Percentiles rank a stretch among this genome's conserved stretches.
These are phyloP conservation scores for Apomyelois bistriatella DNA, from an alignment of 2,888 invertebrate species.

Conservation along the genomic window DNA sequence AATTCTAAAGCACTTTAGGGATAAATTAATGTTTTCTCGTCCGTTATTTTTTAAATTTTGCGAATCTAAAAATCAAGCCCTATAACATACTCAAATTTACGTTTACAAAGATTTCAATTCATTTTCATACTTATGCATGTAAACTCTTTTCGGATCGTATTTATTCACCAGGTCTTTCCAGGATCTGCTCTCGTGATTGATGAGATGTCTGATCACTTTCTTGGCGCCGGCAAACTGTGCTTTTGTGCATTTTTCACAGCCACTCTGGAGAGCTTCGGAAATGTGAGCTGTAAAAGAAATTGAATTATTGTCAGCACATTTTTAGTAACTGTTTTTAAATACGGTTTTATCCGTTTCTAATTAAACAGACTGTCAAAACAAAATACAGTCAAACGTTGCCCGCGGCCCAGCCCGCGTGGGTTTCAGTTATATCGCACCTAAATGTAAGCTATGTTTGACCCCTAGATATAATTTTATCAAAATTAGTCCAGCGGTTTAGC, in stretches of 20 bases:
- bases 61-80: too few relatives aligned
- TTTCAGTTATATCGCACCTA: too few relatives aligned
- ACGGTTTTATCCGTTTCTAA: too few relatives aligned
- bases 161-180: slow-evolving; percentile 60
- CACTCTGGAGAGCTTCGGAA: slow-evolving; percentile 60
- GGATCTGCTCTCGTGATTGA: slow-evolving; percentile 48
- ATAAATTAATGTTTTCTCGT: too few relatives aligned
- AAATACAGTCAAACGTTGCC: too few relatives aligned
- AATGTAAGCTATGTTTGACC: too few relatives aligned
- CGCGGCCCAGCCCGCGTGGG: too few relatives aligned
- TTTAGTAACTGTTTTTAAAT: not conserved
- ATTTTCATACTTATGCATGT: slow-evolving; percentile 55
- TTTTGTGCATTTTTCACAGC: slow-evolving; percentile 58
- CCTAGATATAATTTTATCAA: too few relatives aligned
- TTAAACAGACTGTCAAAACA: too few relatives aligned
- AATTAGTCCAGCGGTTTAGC: too few relatives aligned
- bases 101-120: slow-evolving; percentile 36
- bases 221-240: slow-evolving; percentile 51
- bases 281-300: slow-evolving; percentile 52
- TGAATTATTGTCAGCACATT: not conserved
- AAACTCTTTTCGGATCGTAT: slow-evolving; percentile 58
- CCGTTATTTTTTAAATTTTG: too few relatives aligned
- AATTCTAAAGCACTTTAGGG: too few relatives aligned
- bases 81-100: not conserved
- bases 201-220: slow-evolving; percentile 58